A percentile compares a stretch with the other conserved stretches of the same genome.
These are phyloP conservation scores for Caenorhabditis parvicauda DNA, from an alignment of 2,888 invertebrate species.

Conservation along the genomic window DNA sequence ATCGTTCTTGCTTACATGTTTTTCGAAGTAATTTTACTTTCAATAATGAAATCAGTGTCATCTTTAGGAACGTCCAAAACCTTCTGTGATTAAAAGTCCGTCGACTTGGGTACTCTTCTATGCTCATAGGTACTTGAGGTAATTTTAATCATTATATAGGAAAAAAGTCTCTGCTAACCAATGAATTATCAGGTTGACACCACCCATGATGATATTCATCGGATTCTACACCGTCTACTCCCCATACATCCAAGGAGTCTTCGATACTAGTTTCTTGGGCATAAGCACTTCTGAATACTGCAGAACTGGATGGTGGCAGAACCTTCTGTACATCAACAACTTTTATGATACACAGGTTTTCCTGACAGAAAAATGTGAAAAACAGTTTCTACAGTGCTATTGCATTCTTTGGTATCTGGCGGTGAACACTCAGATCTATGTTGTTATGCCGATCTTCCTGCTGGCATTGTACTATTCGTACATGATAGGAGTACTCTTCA, in stretches of 20 bases:
- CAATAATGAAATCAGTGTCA: too few species aligned
- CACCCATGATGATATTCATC: constrained; percentile 28
- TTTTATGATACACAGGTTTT: too few species aligned
- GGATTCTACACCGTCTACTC: constrained; percentile 22
- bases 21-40: constrained; percentile 22
- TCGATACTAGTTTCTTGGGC: too few species aligned
- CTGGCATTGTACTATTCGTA: constrained; percentile 9
- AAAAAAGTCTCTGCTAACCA: too few species aligned
- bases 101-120: constrained; percentile 46
- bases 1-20: constrained; percentile 42
- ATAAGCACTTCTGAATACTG: too few species aligned
- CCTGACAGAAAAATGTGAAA: too few species aligned
- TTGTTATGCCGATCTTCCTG: constrained; percentile 15
- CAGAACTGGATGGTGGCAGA: constrained; percentile 31
- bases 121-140: constrained; percentile 41
- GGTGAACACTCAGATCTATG: constrained; percentile 13
- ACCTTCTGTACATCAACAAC: constrained; percentile 48
- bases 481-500: constrained; percentile 3
- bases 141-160: too few species aligned
- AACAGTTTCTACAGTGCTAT: constrained; percentile 22
- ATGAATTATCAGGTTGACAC: constrained; percentile 29
- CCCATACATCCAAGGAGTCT: constrained; percentile 15
- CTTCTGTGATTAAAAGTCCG: constrained; percentile 17
- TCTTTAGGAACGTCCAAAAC: too few species aligned
- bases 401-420: constrained; percentile 14